Evolutionary conservation across 2,797 vertebrate species (phyloP), one percentile per base, ranked within the genome.

Genomic region (Perodicticus potto): DNA sequence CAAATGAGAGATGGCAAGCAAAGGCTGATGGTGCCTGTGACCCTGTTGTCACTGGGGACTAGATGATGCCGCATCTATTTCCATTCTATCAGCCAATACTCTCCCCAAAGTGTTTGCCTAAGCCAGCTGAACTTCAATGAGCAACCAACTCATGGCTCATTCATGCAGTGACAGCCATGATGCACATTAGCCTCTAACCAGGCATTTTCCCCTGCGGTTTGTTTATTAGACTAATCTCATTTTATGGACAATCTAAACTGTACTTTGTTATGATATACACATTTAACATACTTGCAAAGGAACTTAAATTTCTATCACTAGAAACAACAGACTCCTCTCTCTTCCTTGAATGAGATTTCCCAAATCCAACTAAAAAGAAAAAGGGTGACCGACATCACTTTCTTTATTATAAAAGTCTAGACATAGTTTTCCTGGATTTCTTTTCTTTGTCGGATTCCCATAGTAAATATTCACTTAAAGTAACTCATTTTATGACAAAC

Each of bases 401-500:
- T 94, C 55, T 82, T 77, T 12, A 55, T 67, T 65, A 5, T 53
- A 23, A 7, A 23, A 2, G 2, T 53, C 12, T 7, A 53, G 19
- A 10, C 16, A 67, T 34, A 17, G 0, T 59, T 72, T 94, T 17
- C 65, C 78, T 74, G 57, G 7, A 25, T 74, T 73, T 80, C 27
- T 94, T 45, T 32, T 92, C 57, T n/a, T 55, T 77, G 10, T 81
- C 43, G 89, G 12, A 43, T 9, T 61, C 8, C 16, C 22, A 93
- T 3, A 92, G 25, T 55, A 78, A 89, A 76, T 90, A 86, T 10
- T 72, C 70, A 67, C 9, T 85, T 74, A 70, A 70, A 57, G 4
- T 67, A 86, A 94, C 67, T 76, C 19, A 81, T n/a, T 32, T 25
- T 70, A 23, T 45, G 70, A 12, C 13, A 96, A 87, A 87, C 69